Percentiles rank a stretch among this genome's conserved stretches.
phyloP scores from a whole-genome alignment of 2,113 vertebrate genomes.

The Oryzias melastigma region DNA sequence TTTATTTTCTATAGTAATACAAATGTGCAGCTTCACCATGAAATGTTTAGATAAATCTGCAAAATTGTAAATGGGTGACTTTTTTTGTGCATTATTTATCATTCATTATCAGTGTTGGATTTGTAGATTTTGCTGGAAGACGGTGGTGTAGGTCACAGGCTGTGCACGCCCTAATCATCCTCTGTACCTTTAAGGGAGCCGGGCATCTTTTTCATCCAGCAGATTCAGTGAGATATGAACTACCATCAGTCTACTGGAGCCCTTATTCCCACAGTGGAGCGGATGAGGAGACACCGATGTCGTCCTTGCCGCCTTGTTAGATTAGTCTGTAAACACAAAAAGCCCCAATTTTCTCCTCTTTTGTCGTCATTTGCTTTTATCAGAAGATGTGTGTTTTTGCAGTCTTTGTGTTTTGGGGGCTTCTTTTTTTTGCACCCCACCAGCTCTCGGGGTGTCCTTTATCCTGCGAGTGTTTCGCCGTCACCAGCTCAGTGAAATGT shows the following conservation, averaged over 20 bases:
- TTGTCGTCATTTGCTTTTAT: background rate
- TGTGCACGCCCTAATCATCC: conserved; percentile 35
- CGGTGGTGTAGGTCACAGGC: conserved; percentile 35
- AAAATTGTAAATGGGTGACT: background rate
- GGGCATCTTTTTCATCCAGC: conserved; percentile 48
- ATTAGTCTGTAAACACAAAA: conserved; percentile 15
- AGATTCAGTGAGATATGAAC: conserved; percentile 53
- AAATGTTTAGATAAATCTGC: conserved; percentile 6
- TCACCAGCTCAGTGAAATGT: conserved; percentile 73
- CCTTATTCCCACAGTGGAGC: conserved; percentile 57
- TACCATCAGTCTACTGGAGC: conserved; percentile 54
- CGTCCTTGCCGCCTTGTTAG: conserved; percentile 19
- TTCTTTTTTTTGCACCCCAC: conserved; percentile 50
- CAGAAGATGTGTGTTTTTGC: conserved; percentile 62
- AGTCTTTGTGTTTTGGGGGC: conserved; percentile 43
- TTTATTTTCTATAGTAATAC: conserved; percentile 2
- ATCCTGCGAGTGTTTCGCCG: conserved; percentile 76
- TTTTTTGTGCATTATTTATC: conserved; percentile 21
- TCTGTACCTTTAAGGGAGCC: conserved; percentile 74
- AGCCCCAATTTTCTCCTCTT: background rate
- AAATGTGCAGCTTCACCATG: background rate
- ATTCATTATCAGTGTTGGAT: background rate
- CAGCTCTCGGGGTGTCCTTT: conserved; percentile 66
- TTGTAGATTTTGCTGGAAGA: conserved; percentile 6
- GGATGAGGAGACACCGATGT: conserved; percentile 32